phyloP scores from a whole-genome alignment of 2,797 vertebrate genomes.

The Melanotaenia boesemani region DNA sequence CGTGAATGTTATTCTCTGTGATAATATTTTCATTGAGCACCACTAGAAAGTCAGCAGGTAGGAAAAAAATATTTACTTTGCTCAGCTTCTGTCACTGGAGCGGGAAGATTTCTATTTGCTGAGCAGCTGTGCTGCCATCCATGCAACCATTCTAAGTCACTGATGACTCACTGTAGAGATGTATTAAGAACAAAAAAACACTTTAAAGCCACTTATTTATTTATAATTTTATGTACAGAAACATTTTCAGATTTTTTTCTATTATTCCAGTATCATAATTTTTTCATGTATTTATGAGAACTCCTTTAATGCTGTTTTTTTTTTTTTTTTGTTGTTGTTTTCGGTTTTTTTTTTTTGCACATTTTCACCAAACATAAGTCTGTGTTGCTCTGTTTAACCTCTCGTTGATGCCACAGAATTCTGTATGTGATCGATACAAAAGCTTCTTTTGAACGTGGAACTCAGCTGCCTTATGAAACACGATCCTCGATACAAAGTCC shows the following conservation, averaged over 20 bases:
- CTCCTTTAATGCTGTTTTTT: conserved; percentile 34
- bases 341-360: conserved; percentile 34
- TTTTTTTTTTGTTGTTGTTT: not conserved
- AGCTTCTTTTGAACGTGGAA: conserved; percentile 25
- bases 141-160: conserved; percentile 22
- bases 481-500: conserved; percentile 40
- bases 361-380: conserved; percentile 38
- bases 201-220: conserved; percentile 49
- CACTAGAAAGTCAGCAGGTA: conserved; percentile 56
- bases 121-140: conserved; percentile 30
- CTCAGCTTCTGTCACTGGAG: conserved; percentile 44
- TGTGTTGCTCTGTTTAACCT: conserved; percentile 53
- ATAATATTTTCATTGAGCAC: conserved; percentile 55
- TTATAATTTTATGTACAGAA: conserved; percentile 49
- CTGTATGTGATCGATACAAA: conserved; percentile 51
- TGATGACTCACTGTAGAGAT: conserved; percentile 47
- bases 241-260: conserved; percentile 44
- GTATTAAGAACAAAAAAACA: conserved; percentile 49
- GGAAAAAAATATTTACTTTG: conserved; percentile 46
- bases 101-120: conserved; percentile 40
- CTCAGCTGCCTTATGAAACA: conserved; percentile 28
- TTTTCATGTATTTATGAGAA: conserved; percentile 53
- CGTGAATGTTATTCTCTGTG: conserved; percentile 63
- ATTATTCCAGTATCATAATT: conserved; percentile 35
- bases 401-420: conserved; percentile 40